A percentile compares a stretch with the other conserved stretches of the same genome.
These are phyloP conservation scores for Metacarcinus magister DNA, from an alignment of 2,888 invertebrate genomes.

Conservation along the genomic window DNA sequence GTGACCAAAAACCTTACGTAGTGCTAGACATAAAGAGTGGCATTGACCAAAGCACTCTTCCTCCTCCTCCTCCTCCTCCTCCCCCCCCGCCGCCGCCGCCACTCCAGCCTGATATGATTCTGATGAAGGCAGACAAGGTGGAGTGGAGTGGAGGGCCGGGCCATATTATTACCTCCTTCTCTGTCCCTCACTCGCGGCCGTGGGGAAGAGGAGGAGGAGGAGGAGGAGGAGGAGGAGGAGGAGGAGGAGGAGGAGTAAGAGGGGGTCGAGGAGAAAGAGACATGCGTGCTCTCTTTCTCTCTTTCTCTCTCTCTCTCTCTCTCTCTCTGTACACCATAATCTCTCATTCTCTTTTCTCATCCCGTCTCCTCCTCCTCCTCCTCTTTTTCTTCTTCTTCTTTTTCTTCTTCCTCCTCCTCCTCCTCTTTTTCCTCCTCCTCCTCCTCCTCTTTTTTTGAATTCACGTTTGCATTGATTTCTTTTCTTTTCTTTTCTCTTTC, in stretches of 20 bases:
- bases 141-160: slow-evolving; percentile 54
- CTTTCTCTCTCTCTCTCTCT: background rate
- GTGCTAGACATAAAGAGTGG: background rate
- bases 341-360: background rate
- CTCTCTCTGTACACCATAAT: background rate
- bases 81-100: background rate
- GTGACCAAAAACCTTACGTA: background rate
- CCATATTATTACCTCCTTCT: slow-evolving; percentile 56
- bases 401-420: background rate
- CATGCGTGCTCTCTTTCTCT: background rate
- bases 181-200: slow-evolving; percentile 29
- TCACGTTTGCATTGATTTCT: too few relatives aligned
- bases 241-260: background rate
- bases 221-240: background rate
- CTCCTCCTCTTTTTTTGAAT: too few relatives aligned
- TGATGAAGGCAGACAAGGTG: slow-evolving; percentile 63
- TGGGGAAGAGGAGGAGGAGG: background rate
- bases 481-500: too few relatives aligned
- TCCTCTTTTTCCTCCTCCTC: too few relatives aligned
- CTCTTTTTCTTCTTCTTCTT: too few relatives aligned
- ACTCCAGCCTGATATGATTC: slow-evolving; percentile 57
- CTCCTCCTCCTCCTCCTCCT: background rate
- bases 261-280: background rate
- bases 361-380: background rate
- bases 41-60: background rate